Base-by-base conservation (phyloP, 2,113 vertebrate species). In the Coturnix japonica region DNA sequence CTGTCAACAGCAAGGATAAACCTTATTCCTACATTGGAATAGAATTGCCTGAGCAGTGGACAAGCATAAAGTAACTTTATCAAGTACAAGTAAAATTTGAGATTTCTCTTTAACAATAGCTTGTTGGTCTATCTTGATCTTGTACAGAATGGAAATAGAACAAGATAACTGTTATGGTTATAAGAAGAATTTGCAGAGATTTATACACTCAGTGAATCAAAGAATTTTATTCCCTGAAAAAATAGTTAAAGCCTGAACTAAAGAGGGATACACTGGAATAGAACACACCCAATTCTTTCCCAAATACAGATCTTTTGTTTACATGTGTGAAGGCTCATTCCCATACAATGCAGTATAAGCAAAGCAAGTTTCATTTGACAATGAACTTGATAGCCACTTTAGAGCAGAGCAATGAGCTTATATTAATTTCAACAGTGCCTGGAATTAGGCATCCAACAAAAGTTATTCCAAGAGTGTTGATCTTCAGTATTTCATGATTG, bases 171-270 rank as follows among this genome's bases (percentile, higher is more conserved):
- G 79, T 71, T 89, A 85, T 7, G 85, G 30, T 60, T 64, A 23
- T 73, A 64, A 85, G 56, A 93, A 82, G 70, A 95, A 92, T 53
- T 92, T 79, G 63, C 3, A 71, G 25, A 41, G 35, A 94, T 79
- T 93, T 94, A 81, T 80, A 61, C 26, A 66, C 11, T 59, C 66
- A 73, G 49, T 22, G 46, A 92, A 56, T 81, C 15, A 66, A 87
- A 85, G 22, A 0, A 0, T 4, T 91, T 84, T 92, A 63, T 63
- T 84, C 23, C 71, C 89, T 76, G 25, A 37, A 74, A 18, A 73
- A 77, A 88, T 63, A 66, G 22, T 44, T 21, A 74, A 59, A 25
- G 19, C n/a, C 84, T 70, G 18, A 39, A 30, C 21, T 91, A 13
- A 74, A 71, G 30, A 84, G 17, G 8, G 17, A 56, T 46, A 8